Evolutionary conservation across 2,797 vertebrate species (phyloP), one percentile per base, ranked within the genome.

Genomic region (Tangara arthus): DNA sequence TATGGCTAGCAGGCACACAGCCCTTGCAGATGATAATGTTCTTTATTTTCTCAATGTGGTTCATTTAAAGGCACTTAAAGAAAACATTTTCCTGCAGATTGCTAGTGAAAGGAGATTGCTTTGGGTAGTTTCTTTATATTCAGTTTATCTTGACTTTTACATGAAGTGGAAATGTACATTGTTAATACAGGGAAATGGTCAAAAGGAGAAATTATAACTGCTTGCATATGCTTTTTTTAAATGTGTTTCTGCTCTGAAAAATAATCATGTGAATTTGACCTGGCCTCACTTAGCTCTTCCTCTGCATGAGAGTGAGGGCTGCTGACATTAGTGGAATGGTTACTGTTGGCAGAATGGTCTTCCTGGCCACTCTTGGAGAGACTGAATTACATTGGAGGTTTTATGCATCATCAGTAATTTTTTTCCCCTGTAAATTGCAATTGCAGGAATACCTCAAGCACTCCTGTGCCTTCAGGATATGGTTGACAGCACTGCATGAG

Each of bases 381-480:
- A 23, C 47, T 63, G 71, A 87, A 85, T 76, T 66, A 32, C n/a
- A 64, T 46, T 28, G 28, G 60, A 82, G 72, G 60, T 85, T 89
- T 89, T 85, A 71, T 79, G 70, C 81, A 69, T 69, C 70, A 79
- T 66, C 64, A 57, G 32, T 47, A 56, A 20, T 8, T 72, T 61
- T 79, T 65, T 30, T 2, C 2, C 22, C 60, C 61, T 28, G 20
- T 37, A 80, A 85, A 89, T 85, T 82, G 79, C 78, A 85, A 26
- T 88, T 96, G 84, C 82, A 87, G 82, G n/a, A 80, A 77, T 64
- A 82, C 82, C 55, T 87, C 34, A 52, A 91, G 71, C 41, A 37
- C 26, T 66, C n/a, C 34, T 27, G 14, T 82, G 75, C 79, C 91
- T 95, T 80, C 73, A 66, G 92, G 70, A 57, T 24, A 46, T n/a